Conservation (phyloP, 2,888 invertebrate species). For the Megastigmus dorsalis region DNA sequence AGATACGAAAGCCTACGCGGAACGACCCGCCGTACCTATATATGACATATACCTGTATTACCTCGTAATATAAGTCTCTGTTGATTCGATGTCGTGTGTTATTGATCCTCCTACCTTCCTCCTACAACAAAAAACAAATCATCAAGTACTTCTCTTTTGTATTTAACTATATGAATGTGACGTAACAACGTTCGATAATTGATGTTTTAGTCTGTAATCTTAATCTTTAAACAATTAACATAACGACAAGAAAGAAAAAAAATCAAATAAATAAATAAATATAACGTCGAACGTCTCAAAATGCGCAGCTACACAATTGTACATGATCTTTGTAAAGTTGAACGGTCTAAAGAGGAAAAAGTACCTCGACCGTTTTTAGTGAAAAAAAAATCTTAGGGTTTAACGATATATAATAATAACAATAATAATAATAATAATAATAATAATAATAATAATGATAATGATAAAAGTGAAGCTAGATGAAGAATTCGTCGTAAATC, state of each 20-base stretch:
- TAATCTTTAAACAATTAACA: no score
- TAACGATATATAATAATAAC: no score
- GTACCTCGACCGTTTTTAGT: slow-evolving; percentile 14
- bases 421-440: no score
- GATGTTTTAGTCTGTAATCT: slow-evolving; percentile 55
- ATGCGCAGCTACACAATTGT: slow-evolving; percentile 67
- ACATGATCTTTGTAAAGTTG: slow-evolving; percentile 60
- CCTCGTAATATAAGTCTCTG: slow-evolving; percentile 50
- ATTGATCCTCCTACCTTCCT: slow-evolving; percentile 55
- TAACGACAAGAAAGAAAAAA: no score
- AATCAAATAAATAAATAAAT: slow-evolving; percentile 22
- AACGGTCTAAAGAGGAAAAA: slow-evolving; percentile 1
- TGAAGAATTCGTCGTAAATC: background rate
- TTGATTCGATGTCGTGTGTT: slow-evolving; percentile 63
- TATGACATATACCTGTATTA: slow-evolving; percentile 44
- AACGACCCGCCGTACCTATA: slow-evolving; percentile 2
- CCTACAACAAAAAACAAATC: slow-evolving; percentile 25
- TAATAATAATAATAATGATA: no score
- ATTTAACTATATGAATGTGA: slow-evolving; percentile 64
- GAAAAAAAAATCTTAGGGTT: background rate
- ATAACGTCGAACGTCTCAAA: slow-evolving; percentile 62
- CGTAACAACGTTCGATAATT: slow-evolving; percentile 66
- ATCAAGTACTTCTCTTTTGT: slow-evolving; percentile 61
- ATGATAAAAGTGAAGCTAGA: no score
- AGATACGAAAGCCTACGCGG: slow-evolving; percentile 36